Percentiles rank a stretch among this genome's conserved stretches.
phyloP scores from a whole-genome alignment of 2,888 invertebrate species.

The Drosophila paucipuncta region DNA sequence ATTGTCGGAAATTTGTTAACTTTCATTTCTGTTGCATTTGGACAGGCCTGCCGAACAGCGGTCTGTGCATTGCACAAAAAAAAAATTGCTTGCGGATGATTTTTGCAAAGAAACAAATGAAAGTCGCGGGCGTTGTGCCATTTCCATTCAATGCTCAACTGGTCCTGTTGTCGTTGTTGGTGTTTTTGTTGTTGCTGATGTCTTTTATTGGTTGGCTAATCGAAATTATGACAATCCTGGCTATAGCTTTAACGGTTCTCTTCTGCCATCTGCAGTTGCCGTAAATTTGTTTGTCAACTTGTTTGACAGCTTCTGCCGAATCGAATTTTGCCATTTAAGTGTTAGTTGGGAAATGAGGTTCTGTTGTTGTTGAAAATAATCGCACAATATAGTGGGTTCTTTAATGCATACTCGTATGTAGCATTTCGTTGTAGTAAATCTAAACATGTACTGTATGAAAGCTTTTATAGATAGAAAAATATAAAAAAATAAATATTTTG shows the following conservation, averaged over 20 bases:
- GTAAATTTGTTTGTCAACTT: constrained; percentile 82
- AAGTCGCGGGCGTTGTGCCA: constrained; percentile 76
- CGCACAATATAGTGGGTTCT: neutral
- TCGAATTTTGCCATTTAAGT: constrained; percentile 16
- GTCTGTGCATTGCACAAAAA: constrained; percentile 22
- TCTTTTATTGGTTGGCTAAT: constrained; percentile 65
- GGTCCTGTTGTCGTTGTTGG: constrained; percentile 13
- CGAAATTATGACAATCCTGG: constrained; percentile 77
- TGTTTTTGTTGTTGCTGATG: constrained; percentile 38
- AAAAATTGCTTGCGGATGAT: constrained; percentile 44
- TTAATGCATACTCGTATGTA: neutral
- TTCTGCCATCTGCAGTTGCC: constrained; percentile 48
- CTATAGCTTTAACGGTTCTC: constrained; percentile 69
- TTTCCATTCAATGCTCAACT: constrained; percentile 29
- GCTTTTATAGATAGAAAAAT: neutral
- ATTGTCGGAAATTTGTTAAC: constrained; percentile 82
- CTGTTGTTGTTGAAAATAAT: neutral
- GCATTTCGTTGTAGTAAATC: neutral
- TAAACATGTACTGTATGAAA: neutral
- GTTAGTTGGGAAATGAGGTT: constrained; percentile 18
- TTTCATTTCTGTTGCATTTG: constrained; percentile 75
- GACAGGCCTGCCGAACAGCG: constrained; percentile 55
- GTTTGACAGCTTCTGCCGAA: constrained; percentile 49
- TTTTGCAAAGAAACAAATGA: constrained; percentile 31
- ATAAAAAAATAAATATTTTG: neutral